Evolutionary conservation across 2,888 invertebrate genomes (phyloP).

Genomic region (Unio delphinus): DNA sequence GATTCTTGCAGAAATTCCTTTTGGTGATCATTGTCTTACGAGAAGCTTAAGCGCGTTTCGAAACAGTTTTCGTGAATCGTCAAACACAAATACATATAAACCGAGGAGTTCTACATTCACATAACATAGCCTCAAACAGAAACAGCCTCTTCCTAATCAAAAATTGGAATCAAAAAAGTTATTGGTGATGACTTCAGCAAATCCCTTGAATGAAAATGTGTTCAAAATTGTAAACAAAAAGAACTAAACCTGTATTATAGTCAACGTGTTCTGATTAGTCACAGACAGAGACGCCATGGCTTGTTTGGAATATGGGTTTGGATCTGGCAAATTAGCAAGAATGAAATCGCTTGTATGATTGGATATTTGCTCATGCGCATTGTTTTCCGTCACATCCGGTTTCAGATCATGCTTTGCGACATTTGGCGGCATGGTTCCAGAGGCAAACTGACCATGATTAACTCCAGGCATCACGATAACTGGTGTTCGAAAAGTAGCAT

Average conservation of each 20-base stretch:
- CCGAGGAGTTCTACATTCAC: too few relatives aligned
- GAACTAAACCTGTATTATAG: background rate
- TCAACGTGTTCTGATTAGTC: background rate
- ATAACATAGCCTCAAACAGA: too few relatives aligned
- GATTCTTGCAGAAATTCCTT: too few relatives aligned
- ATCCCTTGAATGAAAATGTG: too few relatives aligned
- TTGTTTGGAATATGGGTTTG: constrained; percentile 7
- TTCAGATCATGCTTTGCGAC: constrained; percentile 42
- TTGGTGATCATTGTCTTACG: too few relatives aligned
- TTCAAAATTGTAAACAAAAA: background rate
- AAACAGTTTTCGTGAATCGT: too few relatives aligned
- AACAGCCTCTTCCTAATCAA: constrained; percentile 3
- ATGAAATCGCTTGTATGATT: constrained; percentile 39
- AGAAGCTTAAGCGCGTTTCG: too few relatives aligned
- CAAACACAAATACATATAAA: too few relatives aligned
- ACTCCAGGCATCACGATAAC: constrained; percentile 48
- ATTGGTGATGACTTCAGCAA: too few relatives aligned
- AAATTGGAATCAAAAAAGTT: too few relatives aligned
- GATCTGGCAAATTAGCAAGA: constrained; percentile 16
- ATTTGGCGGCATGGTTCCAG: constrained; percentile 46
- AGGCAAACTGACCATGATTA: constrained; percentile 52
- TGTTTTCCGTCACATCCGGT: constrained; percentile 35
- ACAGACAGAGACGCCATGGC: background rate
- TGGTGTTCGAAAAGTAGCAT: constrained; percentile 36
- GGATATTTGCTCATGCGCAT: constrained; percentile 41